These are phyloP conservation scores for Glyphotaelius pellucidus DNA, from an alignment of 2,888 invertebrate species.

Conservation along the genomic window DNA sequence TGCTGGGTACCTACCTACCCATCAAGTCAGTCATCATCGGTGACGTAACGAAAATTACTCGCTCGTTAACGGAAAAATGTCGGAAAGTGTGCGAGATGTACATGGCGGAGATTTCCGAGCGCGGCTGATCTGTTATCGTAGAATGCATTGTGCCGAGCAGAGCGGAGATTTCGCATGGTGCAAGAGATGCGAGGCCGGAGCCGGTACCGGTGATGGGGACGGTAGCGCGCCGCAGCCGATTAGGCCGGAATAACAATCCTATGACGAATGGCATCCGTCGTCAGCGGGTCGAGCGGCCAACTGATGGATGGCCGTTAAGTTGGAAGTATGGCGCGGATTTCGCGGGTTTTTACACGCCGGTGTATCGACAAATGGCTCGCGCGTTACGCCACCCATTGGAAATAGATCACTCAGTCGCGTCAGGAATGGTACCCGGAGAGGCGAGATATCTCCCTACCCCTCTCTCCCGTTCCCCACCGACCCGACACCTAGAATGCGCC, in stretches of 20 bases:
- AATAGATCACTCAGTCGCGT: conserved; percentile 61
- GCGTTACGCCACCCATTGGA: conserved; percentile 57
- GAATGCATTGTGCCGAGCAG: conserved; percentile 33
- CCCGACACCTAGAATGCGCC: background rate
- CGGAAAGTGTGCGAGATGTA: background rate
- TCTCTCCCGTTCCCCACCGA: conserved; percentile 17
- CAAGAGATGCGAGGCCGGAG: background rate
- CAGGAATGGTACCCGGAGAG: conserved; percentile 51
- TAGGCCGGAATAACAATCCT: conserved; percentile 4
- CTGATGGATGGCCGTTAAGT: conserved; percentile 38
- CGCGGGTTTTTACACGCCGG: conserved; percentile 50
- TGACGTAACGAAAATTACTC: conserved; percentile 26
- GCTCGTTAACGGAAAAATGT: conserved; percentile 12
- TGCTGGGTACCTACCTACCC: background rate
- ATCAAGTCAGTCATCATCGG: conserved; percentile 36
- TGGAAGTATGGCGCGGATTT: conserved; percentile 30
- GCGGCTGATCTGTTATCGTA: conserved; percentile 18
- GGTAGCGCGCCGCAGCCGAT: background rate
- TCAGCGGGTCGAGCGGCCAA: background rate
- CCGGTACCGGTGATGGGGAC: background rate
- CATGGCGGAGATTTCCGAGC: conserved; percentile 10
- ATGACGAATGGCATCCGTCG: conserved; percentile 20
- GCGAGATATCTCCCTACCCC: conserved; percentile 2
- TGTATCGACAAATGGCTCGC: conserved; percentile 51
- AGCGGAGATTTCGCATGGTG: conserved; percentile 10